Base-by-base conservation (phyloP, 2,888 invertebrate genomes). In the Diarsia dahlii region DNA sequence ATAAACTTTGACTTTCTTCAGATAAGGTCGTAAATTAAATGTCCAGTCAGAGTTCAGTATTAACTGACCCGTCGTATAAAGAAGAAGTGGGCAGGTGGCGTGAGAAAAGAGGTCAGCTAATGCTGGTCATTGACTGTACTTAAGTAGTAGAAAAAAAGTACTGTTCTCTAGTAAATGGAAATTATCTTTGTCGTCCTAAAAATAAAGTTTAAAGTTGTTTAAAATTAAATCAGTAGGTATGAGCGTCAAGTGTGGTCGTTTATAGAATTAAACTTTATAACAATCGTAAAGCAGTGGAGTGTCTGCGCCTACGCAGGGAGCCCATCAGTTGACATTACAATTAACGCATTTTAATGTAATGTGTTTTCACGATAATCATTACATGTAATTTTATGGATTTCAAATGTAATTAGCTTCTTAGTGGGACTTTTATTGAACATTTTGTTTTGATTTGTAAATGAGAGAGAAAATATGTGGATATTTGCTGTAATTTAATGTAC, bases 241-340 rank as follows among this genome's bases (percentile, higher is more conserved):
- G 18, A 58, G 20, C 56, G 65, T 74, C 74, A 78, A 76, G 78
- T 80, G 81, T 86, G 86, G 88, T 78, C 76, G 81, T 82, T 80
- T 76, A 71, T 72, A 76, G 81, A 78, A 87, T 88, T 82, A 80
- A 76, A 82, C 52, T 87, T 88, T 87, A 89, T 88, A 80, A 72
- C 80, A 68, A 79, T 87, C 83, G 80, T 89, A 89, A 87, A 88
- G 58, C 54, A 68, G 65, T 67, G 56, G 68, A 75, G 76, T 76
- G 64, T 75, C 71, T 67, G 80, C 78, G 79, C 78, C 18, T 2
- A 67, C 78, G 78, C 80, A 76, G 60, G 63, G 62, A 48, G 64
- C n/a, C 56, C 18, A 66, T 74, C 74, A 73, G 52, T 74, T 62
- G 66, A 34, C 60, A 77, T 84, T 48, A 78, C 74, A 83, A 81